Evolutionary conservation across 2,888 invertebrate species (phyloP).

Genomic region (Tridacna crocea): DNA sequence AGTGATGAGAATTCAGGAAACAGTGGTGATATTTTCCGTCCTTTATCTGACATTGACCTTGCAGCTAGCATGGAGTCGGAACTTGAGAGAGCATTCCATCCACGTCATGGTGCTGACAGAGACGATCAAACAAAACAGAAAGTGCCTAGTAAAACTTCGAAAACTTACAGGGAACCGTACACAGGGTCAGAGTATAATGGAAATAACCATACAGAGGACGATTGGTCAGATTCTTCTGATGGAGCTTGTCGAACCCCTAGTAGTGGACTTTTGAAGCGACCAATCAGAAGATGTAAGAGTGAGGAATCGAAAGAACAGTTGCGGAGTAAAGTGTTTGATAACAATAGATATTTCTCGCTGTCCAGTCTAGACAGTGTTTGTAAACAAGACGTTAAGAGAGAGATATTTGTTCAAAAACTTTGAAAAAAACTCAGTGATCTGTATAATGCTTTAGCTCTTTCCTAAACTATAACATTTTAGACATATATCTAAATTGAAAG

Average conservation of each 20-base stretch:
- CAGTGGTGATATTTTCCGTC: slow-evolving; percentile 70
- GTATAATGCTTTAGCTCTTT: no score
- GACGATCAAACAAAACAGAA: slow-evolving; percentile 51
- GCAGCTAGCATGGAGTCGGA: slow-evolving; percentile 79
- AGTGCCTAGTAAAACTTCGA: slow-evolving; percentile 34
- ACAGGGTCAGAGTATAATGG: slow-evolving; percentile 21
- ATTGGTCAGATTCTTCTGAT: slow-evolving; percentile 30
- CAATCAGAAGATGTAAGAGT: slow-evolving; percentile 52
- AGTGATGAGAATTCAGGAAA: slow-evolving; percentile 32
- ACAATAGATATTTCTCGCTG: slow-evolving; percentile 50
- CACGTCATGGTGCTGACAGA: slow-evolving; percentile 38
- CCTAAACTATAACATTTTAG: no score
- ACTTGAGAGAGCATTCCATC: slow-evolving; percentile 70
- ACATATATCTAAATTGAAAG: no score
- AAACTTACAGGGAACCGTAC: not conserved
- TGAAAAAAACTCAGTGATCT: not conserved
- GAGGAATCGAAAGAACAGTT: slow-evolving; percentile 33
- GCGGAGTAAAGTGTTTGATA: slow-evolving; percentile 47
- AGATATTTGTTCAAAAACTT: not conserved
- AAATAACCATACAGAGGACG: slow-evolving; percentile 9
- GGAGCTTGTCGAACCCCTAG: slow-evolving; percentile 25
- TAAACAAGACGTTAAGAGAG: slow-evolving; percentile 4
- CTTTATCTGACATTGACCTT: slow-evolving; percentile 77
- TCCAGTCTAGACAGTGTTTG: slow-evolving; percentile 49
- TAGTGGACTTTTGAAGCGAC: slow-evolving; percentile 35